Base-by-base conservation (phyloP, 2,888 invertebrate species). In the Cheilosia vernalis region DNA sequence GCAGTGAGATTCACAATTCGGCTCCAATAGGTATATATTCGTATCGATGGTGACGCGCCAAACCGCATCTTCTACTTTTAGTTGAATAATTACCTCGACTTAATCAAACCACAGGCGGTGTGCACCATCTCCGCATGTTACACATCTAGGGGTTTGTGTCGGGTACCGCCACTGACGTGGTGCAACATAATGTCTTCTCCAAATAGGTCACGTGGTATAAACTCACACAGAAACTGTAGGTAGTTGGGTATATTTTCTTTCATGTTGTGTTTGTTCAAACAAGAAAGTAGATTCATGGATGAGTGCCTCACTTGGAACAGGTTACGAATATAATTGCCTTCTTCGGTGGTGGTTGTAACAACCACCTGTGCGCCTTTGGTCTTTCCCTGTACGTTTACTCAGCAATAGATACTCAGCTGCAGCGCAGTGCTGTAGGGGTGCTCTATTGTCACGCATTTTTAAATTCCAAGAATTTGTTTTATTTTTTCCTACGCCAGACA, bases 21-120 rank as follows among this genome's bases (percentile, higher is more conserved):
- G 37, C 24, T 67, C 53, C 40, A 37, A 69, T 56, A 19, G n/a
- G 6, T 44, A 17, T 30, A 27, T 24, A 30, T 21, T 51, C 15
- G 24, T 47, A 24, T 51, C 51, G 33, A 27, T 51, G 13, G 17
- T 70, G 70, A 53, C 42, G 19, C 33, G 40, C 37, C 56, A 76
- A 83, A 79, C 83, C 83, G 56, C 79, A 83, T 79, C 83, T 67
- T 83, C 63, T 44, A 56, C 63, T 42, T 58, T 56, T 17, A 56
- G 67, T 56, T 83, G 67, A 83, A 83, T 79, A 79, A 83, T 79
- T 73, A 78, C 72, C 17, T 42, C 49, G 61, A 67, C 72, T 83
- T 73, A 63, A 73, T 64, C 63, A 83, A 74, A 73, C 83, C 83
- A 27, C 83, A 83, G 55, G 51, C n/a, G n/a, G 67, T 44, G 79